Evolutionary conservation across 2,797 vertebrate species (phyloP).

Genomic region (Pampus argenteus): DNA sequence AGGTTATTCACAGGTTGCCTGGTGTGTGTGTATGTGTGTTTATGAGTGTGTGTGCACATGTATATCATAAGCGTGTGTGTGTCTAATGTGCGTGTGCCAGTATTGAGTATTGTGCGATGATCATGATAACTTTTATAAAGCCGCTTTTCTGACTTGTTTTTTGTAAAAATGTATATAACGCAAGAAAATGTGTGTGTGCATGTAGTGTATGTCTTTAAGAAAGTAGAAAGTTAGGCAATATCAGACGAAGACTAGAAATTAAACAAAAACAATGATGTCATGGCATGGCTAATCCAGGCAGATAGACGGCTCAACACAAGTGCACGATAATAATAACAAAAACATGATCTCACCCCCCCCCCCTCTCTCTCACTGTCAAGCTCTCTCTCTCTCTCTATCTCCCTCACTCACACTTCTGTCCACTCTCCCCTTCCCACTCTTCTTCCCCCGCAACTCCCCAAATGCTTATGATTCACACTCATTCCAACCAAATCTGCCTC

Average conservation of each 20-base stretch:
- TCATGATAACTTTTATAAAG: slow-evolving; percentile 34
- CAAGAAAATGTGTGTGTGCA: neutral
- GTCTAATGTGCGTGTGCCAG: slow-evolving; percentile 1
- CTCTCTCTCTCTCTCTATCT: slow-evolving; percentile 43
- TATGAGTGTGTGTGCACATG: slow-evolving; percentile 11
- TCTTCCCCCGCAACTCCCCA: slow-evolving; percentile 61
- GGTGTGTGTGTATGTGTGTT: slow-evolving; percentile 28
- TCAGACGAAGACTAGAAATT: slow-evolving; percentile 77
- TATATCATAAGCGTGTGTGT: slow-evolving; percentile 4
- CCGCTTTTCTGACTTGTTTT: slow-evolving; percentile 41
- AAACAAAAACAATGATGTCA: slow-evolving; percentile 90
- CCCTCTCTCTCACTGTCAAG: slow-evolving; percentile 35
- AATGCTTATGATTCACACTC: slow-evolving; percentile 78
- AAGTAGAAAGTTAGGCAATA: slow-evolving; percentile 70
- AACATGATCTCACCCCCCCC: slow-evolving; percentile 84
- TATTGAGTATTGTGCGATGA: slow-evolving; percentile 22
- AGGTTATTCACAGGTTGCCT: slow-evolving; percentile 78
- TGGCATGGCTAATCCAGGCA: slow-evolving; percentile 81
- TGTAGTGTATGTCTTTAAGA: slow-evolving; percentile 53
- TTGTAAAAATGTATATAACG: slow-evolving; percentile 33
- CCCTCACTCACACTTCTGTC: slow-evolving; percentile 60
- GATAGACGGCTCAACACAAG: slow-evolving; percentile 86
- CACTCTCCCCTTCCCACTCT: slow-evolving; percentile 67
- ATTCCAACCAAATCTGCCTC: slow-evolving; percentile 64
- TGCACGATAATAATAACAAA: slow-evolving; percentile 87